Base-by-base conservation (phyloP, 2,888 invertebrate genomes). In the Campoplex capitator region DNA sequence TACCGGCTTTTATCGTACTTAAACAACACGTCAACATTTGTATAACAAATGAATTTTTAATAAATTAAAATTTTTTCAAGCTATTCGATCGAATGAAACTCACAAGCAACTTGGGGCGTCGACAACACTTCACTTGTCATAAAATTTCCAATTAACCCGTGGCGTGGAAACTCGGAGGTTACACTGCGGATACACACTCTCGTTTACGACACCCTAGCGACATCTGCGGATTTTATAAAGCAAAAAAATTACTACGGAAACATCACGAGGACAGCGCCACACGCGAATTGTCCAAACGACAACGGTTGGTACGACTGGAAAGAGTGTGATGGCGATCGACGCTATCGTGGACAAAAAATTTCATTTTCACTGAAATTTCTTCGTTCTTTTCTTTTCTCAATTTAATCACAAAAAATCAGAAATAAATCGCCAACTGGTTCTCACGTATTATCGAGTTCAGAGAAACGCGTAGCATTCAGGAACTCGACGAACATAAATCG, bases 31-130 rank as follows among this genome's bases (percentile, higher is more conserved):
- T 16, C 7, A 71, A 32, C 48, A 51, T 71, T 48, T 18, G 51
- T 51, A 51, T 35, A 71, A 71, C 51, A 11, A 54, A n/a, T 38
- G 1, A 51, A 38, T 38, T 38, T 8, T 16, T 38, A 42, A 11
- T 74, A 35, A 54, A 54, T 35, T n/a, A 38, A 13, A 6, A 74
- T 13, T 11, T 32, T 74, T 38, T 7, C 3, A 1, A 73, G 35
- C 11, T 51, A 73, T 90, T 90, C 88, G 89, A 91, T 88, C 84
- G 85, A 90, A 89, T 68, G 84, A 91, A 88, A 93, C 92, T 93
- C 92, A 93, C 93, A 85, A 92, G 90, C 89, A 92, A 93, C 92
- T 82, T 92, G 93, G 93, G 93, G 93, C 93, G 93, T 93, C 92
- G 93, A 93, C 92, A 91, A 91, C 91, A 91, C 91, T 91, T 90